Percentiles rank a stretch among this genome's conserved stretches.
phyloP scores from a whole-genome alignment of 2,797 vertebrate genomes.

The Acanthiza pusilla region DNA sequence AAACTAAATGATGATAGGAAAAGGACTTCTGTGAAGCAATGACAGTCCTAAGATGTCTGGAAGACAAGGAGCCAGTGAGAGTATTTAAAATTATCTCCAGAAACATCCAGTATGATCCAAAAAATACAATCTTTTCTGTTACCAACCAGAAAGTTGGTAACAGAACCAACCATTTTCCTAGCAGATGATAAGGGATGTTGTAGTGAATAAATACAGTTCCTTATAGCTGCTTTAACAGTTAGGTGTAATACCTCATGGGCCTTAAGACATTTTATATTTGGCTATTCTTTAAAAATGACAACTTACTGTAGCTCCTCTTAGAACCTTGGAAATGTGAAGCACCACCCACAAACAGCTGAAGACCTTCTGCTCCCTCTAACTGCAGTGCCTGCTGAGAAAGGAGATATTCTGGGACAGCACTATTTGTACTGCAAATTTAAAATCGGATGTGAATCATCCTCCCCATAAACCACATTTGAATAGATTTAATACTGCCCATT shows the following conservation, averaged over 20 bases:
- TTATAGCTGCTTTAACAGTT: not conserved
- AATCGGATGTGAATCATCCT: not conserved
- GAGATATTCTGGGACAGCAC: not conserved
- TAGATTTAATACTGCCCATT: not conserved
- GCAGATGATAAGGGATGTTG: not conserved
- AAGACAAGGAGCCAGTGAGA: not conserved
- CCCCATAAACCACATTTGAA: not conserved
- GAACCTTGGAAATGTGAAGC: not conserved
- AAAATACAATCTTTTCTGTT: not conserved
- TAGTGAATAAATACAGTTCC: not conserved
- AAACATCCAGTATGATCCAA: not conserved
- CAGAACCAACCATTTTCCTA: not conserved
- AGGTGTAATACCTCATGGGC: not conserved
- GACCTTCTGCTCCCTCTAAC: not conserved
- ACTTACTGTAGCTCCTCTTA: not conserved
- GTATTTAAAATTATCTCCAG: not conserved
- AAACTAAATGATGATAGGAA: not conserved
- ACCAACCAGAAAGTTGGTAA: not conserved
- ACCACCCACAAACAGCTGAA: not conserved
- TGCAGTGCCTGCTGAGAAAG: not conserved
- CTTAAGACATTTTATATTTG: not conserved
- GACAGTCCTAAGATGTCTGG: not conserved
- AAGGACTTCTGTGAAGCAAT: not conserved
- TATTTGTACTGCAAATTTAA: not conserved
- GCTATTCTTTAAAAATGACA: not conserved